These are phyloP conservation scores for Myotis daubentonii DNA, from an alignment of 2,797 vertebrate genomes.

Conservation along the genomic window DNA sequence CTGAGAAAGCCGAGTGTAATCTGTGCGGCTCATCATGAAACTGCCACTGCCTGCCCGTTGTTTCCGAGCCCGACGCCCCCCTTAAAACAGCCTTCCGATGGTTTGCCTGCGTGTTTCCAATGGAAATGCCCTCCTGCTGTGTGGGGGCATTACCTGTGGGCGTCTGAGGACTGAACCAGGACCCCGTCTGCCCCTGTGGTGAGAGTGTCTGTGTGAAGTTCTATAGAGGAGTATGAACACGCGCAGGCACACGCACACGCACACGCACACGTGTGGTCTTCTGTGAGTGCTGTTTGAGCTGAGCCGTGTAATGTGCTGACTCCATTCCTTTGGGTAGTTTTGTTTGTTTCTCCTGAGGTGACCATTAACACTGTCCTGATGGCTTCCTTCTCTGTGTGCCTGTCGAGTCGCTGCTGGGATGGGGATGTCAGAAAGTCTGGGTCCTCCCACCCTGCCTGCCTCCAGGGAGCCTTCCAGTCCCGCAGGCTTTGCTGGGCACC, in stretches of 20 bases:
- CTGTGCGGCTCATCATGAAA: neutral
- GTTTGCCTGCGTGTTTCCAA: neutral
- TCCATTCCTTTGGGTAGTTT: neutral
- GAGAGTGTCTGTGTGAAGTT: neutral
- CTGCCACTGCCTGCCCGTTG: too few species aligned
- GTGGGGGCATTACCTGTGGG: too few species aligned
- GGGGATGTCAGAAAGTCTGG: neutral
- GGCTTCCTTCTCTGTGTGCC: neutral
- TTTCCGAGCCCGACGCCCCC: neutral
- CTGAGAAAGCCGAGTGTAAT: neutral
- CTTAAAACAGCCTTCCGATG: neutral
- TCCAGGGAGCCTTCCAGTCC: neutral
- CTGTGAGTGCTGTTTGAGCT: neutral
- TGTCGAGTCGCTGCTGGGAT: neutral
- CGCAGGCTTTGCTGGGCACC: too few species aligned
- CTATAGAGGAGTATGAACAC: rapidly evolving
- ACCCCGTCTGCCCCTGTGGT: neutral
- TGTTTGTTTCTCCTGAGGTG: neutral
- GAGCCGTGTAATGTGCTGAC: neutral
- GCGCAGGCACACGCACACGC: neutral
- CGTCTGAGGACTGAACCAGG: neutral
- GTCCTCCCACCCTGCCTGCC: neutral
- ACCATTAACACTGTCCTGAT: neutral
- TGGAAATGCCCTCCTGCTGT: neutral
- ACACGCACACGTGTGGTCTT: too few species aligned